Evolutionary conservation across 2,888 invertebrate genomes (phyloP), one percentile per base, ranked within the genome.

Genomic region (Dusona sp.): DNA sequence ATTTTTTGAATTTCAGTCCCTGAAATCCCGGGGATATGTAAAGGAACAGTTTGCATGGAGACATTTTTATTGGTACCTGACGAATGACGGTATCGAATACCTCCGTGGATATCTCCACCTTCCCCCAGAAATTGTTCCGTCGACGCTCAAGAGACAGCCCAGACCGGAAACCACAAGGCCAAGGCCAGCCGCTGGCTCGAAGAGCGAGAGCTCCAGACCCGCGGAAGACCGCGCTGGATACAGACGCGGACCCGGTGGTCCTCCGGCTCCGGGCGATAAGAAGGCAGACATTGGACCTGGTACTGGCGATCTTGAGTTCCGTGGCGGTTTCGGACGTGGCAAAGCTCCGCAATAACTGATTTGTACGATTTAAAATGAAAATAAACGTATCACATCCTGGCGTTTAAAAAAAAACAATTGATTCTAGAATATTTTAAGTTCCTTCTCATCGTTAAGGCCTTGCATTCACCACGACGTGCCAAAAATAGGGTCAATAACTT

Each of bases 31-130:
- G 94, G 99, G 99, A 85, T 98, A 97, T 93, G 99, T 99, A n/a
- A 98, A 98, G 94, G 99, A 99, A 96, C 99, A 99, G 95, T 99
- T 99, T 95, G 99, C 99, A 6, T 99, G 99, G 99, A 97, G 99
- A 92, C 99, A 99, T 95, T 99, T 98, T 93, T 99, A 99, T 95
- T 99, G 99, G 99, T 99, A 98, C 95, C 96, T 99, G 90, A 99
- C 99, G 89, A 99, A 99, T 94, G 98, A 99, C 93, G 99, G 99
- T 90, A 99, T 99, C 94, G 98, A 98, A 94, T 99, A 98, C 95
- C 95, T 99, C 89, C 96, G 99, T 89, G 97, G 97, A 93, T 99
- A 98, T 95, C 96, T 99, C 89, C 99, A 99, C 94, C 96, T 99
- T 93, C 99, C 99, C 11, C 97, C 99, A 88, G 99, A 99, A 96